Evolutionary conservation across 2,797 vertebrate species (phyloP), one percentile per base, ranked within the genome.

Genomic region (Furcifer pardalis): DNA sequence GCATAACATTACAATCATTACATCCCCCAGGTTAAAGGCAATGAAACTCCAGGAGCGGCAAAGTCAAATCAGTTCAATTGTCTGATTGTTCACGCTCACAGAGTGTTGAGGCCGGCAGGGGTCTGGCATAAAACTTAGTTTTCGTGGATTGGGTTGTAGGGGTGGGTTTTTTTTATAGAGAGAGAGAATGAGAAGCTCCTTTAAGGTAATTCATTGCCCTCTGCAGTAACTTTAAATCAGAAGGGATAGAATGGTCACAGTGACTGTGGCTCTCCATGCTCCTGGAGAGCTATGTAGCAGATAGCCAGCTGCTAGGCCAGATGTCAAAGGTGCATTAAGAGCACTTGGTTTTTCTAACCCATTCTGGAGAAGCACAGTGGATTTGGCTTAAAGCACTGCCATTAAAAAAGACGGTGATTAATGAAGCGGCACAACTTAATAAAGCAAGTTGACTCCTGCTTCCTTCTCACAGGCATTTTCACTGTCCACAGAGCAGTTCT

Each of bases 51-150:
- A 86, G 95, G 96, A 96, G 94, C 87, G 90, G 95, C 90, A 88
- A 94, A 96, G 96, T 96, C 95, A 96, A 96, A 97, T 97, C 96
- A 96, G 93, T 96, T 96, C 95, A 95, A 96, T 96, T 96, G 96
- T 96, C 94, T 96, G 96, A 95, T 95, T 95, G 95, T 95, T 96
- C 95, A 93, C 93, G 95, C 93, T 94, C 94, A 92, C 89, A 93
- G 95, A 96, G 93, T 94, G 91, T 92, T 89, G 89, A 92, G 92
- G 91, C 94, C 93, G 92, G 96, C 93, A 92, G 96, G 96, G 95
- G 95, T 96, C 94, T 88, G 52, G 94, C 87, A 95, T 94, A 95
- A 96, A 96, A 95, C 94, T 95, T 95, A 56, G 52, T 56, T 56
- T 21, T 56, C 21, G 15, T 56, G 52, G 52, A 56, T 56, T 56